Base-by-base conservation (phyloP, 2,797 vertebrate species). In the Perodicticus potto region DNA sequence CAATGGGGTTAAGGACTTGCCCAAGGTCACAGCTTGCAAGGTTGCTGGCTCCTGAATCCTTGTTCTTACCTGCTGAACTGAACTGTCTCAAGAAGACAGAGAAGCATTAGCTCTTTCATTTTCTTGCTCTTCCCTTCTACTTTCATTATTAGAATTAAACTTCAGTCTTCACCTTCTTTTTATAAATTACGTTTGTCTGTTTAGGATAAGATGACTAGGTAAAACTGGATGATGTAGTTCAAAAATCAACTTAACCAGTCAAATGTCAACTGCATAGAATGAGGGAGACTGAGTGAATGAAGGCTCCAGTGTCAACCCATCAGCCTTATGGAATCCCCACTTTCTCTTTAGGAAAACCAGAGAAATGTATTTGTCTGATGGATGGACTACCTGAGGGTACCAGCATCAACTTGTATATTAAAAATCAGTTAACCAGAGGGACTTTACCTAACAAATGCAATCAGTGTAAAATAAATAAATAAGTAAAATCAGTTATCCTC, bases 141-240 rank as follows among this genome's bases (percentile, higher is more conserved):
- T 80, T 96, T 94, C 61, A 27, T 13, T 45, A 19, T 65, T 88
- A 89, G 29, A 65, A 82, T 82, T 49, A 73, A 91, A 86, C 14
- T 86, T 85, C 27, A 27, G 59, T 13, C 32, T 43, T 53, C 0
- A 16, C 14, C 91, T 90, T 57, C 32, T 93, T 84, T 87, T 76
- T 53, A 77, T 72, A 14, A 85, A 25, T 61, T 67, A 86, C 45
- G n/a, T 43, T 61, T 93, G 55, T 74, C 32, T 93, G 5, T 40
- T 83, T 80, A 67, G 17, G 43, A 19, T 65, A 34, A 20, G 40
- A 17, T 65, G 55, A 67, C 20, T 25, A 88, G 32, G n/a, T 61
- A 73, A 94, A 67, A 78, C 45, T 78, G 63, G 63, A 40, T 32
- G 86, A 57, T 69, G 7, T 37, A 22, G 22, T 86, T 22, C 55